Evolutionary conservation across 2,888 invertebrate species (phyloP).

Genomic region (Mythimna albipuncta): DNA sequence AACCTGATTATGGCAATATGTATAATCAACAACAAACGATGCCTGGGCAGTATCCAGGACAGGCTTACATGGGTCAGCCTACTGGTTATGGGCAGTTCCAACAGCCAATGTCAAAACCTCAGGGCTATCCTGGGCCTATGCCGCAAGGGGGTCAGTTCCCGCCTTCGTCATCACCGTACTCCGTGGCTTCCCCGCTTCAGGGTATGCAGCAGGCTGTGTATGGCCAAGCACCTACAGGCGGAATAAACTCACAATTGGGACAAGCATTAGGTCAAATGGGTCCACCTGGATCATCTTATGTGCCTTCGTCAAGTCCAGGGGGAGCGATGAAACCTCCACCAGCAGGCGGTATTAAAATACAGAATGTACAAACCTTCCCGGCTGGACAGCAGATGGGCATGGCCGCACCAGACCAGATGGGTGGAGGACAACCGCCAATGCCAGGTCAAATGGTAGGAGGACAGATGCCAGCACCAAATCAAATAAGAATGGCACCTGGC

Average conservation of each 20-base stretch:
- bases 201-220: slow-evolving; percentile 87
- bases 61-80: slow-evolving; percentile 77
- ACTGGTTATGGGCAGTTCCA: slow-evolving; percentile 78
- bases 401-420: slow-evolving; percentile 70
- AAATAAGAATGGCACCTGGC: slow-evolving; percentile 82
- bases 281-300: slow-evolving; percentile 72
- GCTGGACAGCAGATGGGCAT: slow-evolving; percentile 77
- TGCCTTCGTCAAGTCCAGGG: slow-evolving; percentile 79
- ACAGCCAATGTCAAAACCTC: slow-evolving; percentile 77
- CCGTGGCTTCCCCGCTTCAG: slow-evolving; percentile 82
- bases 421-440: slow-evolving; percentile 61
- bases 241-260: slow-evolving; percentile 69
- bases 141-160: slow-evolving; percentile 75
- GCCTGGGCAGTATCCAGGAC: slow-evolving; percentile 79
- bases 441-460: slow-evolving; percentile 73
- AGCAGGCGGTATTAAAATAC: slow-evolving; percentile 79
- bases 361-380: slow-evolving; percentile 85
- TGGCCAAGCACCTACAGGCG: slow-evolving; percentile 74
- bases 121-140: slow-evolving; percentile 76
- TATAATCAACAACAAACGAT: slow-evolving; percentile 83
- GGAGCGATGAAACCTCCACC: slow-evolving; percentile 80
- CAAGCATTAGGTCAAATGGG: slow-evolving; percentile 75
- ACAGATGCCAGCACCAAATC: slow-evolving; percentile 81
- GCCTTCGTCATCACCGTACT: slow-evolving; percentile 77
- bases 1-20: slow-evolving; percentile 82